Conservation (phyloP, 2,113 vertebrate genomes). For the Psettodes erumei region DNA sequence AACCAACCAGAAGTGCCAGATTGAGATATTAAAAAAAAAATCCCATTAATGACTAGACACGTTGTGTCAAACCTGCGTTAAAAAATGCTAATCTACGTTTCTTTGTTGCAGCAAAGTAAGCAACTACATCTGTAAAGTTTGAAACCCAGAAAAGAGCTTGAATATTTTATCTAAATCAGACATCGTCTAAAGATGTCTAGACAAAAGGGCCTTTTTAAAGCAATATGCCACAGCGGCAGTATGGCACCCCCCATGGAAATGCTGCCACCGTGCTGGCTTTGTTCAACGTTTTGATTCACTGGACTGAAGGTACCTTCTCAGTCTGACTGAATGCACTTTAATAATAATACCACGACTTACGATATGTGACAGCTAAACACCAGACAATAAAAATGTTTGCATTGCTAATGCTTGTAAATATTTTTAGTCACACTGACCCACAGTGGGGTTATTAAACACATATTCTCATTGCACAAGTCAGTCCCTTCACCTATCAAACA, state of each 20-base stretch:
- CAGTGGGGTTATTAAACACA: slow-evolving; percentile 47
- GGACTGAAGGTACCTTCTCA: slow-evolving; percentile 11
- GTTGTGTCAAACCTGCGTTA: not conserved
- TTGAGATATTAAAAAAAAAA: too few relatives aligned
- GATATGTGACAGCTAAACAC: slow-evolving; percentile 47
- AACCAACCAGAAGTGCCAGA: slow-evolving; percentile 1
- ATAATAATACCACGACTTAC: not conserved
- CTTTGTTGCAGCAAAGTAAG: not conserved
- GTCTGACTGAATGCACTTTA: not conserved
- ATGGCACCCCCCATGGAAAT: slow-evolving; percentile 42
- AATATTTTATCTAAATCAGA: not conserved
- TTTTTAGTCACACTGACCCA: slow-evolving; percentile 62
- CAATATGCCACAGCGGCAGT: not conserved
- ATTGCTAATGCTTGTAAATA: slow-evolving; percentile 68
- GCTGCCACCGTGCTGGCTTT: slow-evolving; percentile 42
- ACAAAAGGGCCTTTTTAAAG: slow-evolving; percentile 8
- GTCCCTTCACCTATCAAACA: slow-evolving; percentile 66
- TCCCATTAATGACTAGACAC: not conserved
- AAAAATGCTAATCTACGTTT: not conserved
- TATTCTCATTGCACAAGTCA: slow-evolving; percentile 49
- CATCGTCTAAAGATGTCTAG: not conserved
- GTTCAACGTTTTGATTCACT: slow-evolving; percentile 31
- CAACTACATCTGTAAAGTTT: not conserved
- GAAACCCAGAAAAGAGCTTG: not conserved
- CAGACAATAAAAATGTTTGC: slow-evolving; percentile 62